Conservation (phyloP, 1,140 invertebrate species). For the Drosophila parabipectinata region DNA sequence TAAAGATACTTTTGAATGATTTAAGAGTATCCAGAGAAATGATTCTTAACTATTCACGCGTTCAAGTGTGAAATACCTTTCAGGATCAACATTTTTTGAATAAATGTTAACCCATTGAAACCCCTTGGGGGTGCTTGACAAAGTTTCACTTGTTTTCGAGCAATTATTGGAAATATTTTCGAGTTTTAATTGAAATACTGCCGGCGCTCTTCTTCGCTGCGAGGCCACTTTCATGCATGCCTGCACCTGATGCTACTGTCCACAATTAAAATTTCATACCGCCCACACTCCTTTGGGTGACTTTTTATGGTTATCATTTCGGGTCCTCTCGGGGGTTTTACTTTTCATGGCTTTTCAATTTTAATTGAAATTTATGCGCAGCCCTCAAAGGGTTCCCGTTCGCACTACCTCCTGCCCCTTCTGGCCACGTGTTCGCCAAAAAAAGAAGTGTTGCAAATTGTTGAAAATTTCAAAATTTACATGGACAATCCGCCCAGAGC, state of each 20-base stretch:
- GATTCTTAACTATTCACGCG: neutral
- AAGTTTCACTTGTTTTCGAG: slow-evolving; percentile 51
- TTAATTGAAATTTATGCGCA: slow-evolving; percentile 82
- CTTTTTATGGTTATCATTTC: slow-evolving; percentile 46
- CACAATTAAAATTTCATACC: slow-evolving; percentile 57
- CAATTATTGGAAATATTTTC: slow-evolving; percentile 65
- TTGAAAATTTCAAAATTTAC: slow-evolving; percentile 73
- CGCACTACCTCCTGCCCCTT: slow-evolving; percentile 24
- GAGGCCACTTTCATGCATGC: slow-evolving; percentile 68
- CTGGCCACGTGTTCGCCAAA: slow-evolving; percentile 71
- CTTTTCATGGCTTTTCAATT: slow-evolving; percentile 81
- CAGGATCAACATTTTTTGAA: slow-evolving; percentile 11
- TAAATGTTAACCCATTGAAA: slow-evolving; percentile 20
- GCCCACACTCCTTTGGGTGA: slow-evolving; percentile 3
- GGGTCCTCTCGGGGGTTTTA: slow-evolving; percentile 23
- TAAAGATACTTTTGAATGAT: too few relatives aligned
- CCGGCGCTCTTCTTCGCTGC: neutral
- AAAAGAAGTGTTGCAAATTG: slow-evolving; percentile 75
- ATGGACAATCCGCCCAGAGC: slow-evolving; percentile 46
- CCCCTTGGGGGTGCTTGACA: slow-evolving; percentile 19
- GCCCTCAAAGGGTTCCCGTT: slow-evolving; percentile 46
- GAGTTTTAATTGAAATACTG: slow-evolving; percentile 70
- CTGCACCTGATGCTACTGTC: slow-evolving; percentile 61
- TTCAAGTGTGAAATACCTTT: slow-evolving; percentile 3
- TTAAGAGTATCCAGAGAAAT: neutral